Evolutionary conservation across 1,140 invertebrate species (phyloP).

Genomic region (Magallana ariakensis): DNA sequence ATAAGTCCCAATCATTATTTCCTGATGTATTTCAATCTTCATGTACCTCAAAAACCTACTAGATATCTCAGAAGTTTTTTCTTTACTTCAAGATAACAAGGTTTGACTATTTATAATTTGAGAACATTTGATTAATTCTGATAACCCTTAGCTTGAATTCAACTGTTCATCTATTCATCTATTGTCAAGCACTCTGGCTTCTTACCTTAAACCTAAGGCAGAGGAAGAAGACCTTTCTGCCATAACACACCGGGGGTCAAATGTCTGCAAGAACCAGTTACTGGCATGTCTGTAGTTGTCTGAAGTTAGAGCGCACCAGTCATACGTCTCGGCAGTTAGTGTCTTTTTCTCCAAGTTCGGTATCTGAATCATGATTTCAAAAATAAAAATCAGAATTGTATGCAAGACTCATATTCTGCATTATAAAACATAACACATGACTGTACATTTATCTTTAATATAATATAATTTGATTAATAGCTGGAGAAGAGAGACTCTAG

Average conservation of each 20-base stretch:
- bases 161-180: no score
- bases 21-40: no score
- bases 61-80: no score
- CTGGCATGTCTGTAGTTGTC: conserved; percentile 85
- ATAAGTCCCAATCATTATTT: no score
- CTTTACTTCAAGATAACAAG: no score
- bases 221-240: conserved; percentile 79
- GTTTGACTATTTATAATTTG: no score
- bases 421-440: no score
- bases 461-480: no score
- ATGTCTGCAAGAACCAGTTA: conserved; percentile 89
- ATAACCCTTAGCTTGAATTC: no score
- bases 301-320: conserved; percentile 87
- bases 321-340: conserved; percentile 84
- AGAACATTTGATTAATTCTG: no score
- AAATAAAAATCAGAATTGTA: not conserved
- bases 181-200: not conserved
- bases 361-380: conserved; percentile 61
- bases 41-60: no score
- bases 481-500: not conserved
- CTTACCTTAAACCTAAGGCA: conserved; percentile 77
- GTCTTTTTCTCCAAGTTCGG: conserved; percentile 79
- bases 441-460: no score
- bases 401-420: not conserved
- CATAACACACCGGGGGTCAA: conserved; percentile 87